A percentile compares a stretch with the other conserved stretches of the same genome.
Conservation (phyloP, 2,797 vertebrate species). For the Lateolabrax maculatus region DNA sequence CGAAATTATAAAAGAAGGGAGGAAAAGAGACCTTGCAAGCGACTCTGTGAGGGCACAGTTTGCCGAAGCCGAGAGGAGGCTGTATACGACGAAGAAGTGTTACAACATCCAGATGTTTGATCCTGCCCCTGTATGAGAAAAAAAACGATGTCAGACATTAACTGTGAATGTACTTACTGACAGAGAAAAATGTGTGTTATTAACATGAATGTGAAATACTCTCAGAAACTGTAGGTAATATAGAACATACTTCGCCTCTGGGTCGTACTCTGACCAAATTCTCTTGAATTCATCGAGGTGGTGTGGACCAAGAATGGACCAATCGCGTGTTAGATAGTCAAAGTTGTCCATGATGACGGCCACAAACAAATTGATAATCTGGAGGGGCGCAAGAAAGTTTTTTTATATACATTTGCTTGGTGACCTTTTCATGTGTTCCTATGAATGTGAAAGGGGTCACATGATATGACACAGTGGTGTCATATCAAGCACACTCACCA, state of each 20-base stretch:
- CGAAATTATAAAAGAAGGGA: neutral
- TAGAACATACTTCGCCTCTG: constrained; percentile 95
- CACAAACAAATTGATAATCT: constrained; percentile 99
- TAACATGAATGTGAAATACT: neutral
- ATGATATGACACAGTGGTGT: no score
- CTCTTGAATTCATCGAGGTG: constrained; percentile 99
- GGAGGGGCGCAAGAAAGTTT: constrained; percentile 41
- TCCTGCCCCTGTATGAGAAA: constrained; percentile 90
- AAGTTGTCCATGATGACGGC: constrained; percentile 99
- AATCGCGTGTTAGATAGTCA: constrained; percentile 99
- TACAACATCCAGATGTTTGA: constrained; percentile 98
- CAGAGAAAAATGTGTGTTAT: neutral
- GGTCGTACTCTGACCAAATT: constrained; percentile 99
- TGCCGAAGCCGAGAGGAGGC: constrained; percentile 97
- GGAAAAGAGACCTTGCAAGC: constrained; percentile 93
- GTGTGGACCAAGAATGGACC: constrained; percentile 99
- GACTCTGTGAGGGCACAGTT: constrained; percentile 97
- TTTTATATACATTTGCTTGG: neutral
- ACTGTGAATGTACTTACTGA: neutral
- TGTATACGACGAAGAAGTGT: constrained; percentile 96
- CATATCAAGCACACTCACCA: neutral
- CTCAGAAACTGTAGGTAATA: neutral
- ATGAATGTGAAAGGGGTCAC: neutral
- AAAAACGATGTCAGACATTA: neutral
- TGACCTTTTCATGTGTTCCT: neutral